A percentile compares a stretch with the other conserved stretches of the same genome.
These are phyloP conservation scores for Prionailurus bengalensis DNA, from an alignment of 2,113 vertebrate genomes.

Conservation along the genomic window DNA sequence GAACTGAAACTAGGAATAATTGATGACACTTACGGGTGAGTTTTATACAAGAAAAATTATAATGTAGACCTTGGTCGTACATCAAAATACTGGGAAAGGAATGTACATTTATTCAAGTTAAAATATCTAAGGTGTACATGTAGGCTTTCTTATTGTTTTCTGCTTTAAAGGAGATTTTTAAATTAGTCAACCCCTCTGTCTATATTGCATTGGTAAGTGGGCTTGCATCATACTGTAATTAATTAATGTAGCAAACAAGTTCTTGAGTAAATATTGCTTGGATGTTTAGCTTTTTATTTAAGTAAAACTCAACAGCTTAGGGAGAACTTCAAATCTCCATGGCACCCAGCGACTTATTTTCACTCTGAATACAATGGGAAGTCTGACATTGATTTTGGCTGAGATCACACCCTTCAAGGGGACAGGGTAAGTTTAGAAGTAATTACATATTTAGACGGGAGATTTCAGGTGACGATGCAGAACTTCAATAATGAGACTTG, in stretches of 20 bases:
- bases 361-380: conserved; percentile 58
- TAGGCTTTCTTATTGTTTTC: not conserved
- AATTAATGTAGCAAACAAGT: conserved; percentile 79
- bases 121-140: not conserved
- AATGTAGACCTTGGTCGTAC: not conserved
- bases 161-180: not conserved
- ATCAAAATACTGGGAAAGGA: conserved; percentile 33
- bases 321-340: conserved; percentile 74
- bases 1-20: conserved; percentile 10
- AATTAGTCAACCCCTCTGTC: not conserved
- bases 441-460: conserved; percentile 48
- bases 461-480: conserved; percentile 25
- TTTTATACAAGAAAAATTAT: conserved; percentile 32
- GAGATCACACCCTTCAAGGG: conserved; percentile 1
- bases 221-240: conserved; percentile 79
- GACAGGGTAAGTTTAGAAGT: conserved; percentile 35
- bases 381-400: conserved; percentile 46
- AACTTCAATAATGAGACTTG: conserved; percentile 10
- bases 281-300: conserved; percentile 78
- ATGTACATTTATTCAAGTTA: conserved; percentile 33
- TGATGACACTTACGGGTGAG: not conserved
- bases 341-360: conserved; percentile 54
- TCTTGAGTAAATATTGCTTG: conserved; percentile 75
- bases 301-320: conserved; percentile 78
- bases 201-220: conserved; percentile 17